Evolutionary conservation across 2,797 vertebrate genomes (phyloP), one percentile per base, ranked within the genome.

Genomic region (Aplochiton taeniatus): DNA sequence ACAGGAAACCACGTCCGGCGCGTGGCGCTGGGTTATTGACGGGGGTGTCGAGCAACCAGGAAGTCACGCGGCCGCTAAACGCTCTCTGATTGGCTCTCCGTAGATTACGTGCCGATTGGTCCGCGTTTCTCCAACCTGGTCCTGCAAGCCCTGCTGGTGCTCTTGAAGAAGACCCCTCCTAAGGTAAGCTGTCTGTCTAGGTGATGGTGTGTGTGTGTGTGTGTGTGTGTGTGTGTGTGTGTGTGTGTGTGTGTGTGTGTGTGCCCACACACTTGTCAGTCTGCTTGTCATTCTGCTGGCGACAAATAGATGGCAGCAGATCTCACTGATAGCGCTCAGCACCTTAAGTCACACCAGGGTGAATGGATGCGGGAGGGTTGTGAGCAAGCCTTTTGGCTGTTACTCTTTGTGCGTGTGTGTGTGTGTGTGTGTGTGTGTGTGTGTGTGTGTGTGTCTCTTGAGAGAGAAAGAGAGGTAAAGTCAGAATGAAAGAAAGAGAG

Each of bases 71-170:
- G 31, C 31, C 31, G 31, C n/a, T 31, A 6, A 6, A 31, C 31
- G 31, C 6, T 31, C 6, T 31, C 18, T 11, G 7, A 19, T 19
- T 4, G n/a, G 13, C 58, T 10, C 48, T 72, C 89, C 89, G 67
- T 87, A 98, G 97, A 98, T 88, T 98, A 94, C 55, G 97, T 98
- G 52, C 97, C 97, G 0, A 96, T 98, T 31, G 96, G 97, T 4
- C 97, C 97, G 43, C 94, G 97, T 6, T 98, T 98, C 88, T 98
- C 97, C 68, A 98, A 98, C 75, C 89, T 97, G 78, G 97, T 98
- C 46, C 79, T 98, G 61, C 96, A 98, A 76, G 94, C 97, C 58
- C 83, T 98, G 54, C 93, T 98, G 61, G 97, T 98, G 54, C 90
- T 98, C 71, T 87, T 98, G 68, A 98, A 98, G 90, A 98, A 98